phyloP scores from a whole-genome alignment of 2,888 invertebrate species.

The Chloroclysta siterata region DNA sequence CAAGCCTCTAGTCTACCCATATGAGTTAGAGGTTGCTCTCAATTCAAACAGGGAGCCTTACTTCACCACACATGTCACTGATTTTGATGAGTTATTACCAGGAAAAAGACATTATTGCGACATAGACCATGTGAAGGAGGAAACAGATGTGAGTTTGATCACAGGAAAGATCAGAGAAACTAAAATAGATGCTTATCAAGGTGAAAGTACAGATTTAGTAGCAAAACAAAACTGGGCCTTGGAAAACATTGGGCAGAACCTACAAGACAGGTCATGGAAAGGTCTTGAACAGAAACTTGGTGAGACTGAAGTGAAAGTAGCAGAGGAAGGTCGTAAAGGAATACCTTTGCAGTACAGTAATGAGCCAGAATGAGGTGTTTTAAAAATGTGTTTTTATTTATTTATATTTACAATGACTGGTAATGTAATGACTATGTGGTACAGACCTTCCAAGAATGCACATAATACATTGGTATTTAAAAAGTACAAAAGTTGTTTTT shows the following conservation, averaged over 20 bases:
- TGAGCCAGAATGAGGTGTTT: slow-evolving; percentile 74
- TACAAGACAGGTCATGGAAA: slow-evolving; percentile 90
- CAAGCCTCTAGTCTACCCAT: slow-evolving; percentile 95
- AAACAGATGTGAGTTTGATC: slow-evolving; percentile 89
- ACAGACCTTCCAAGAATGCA: slow-evolving; percentile 45
- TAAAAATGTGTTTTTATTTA: slow-evolving; percentile 31
- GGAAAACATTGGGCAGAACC: slow-evolving; percentile 86
- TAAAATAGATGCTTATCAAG: slow-evolving; percentile 63
- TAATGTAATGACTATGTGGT: slow-evolving; percentile 6
- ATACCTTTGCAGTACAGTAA: slow-evolving; percentile 89
- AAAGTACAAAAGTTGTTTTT: slow-evolving; percentile 17
- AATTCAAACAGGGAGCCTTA: slow-evolving; percentile 84
- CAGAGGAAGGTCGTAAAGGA: slow-evolving; percentile 90
- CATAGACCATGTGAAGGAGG: slow-evolving; percentile 67
- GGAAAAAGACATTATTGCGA: slow-evolving; percentile 84
- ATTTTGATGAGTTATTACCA: slow-evolving; percentile 90
- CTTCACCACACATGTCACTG: slow-evolving; percentile 87
- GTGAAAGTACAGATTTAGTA: slow-evolving; percentile 64
- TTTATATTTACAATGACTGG: slow-evolving; percentile 49
- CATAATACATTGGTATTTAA: slow-evolving; percentile 30
- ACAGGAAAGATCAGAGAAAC: slow-evolving; percentile 88
- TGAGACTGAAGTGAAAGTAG: slow-evolving; percentile 87
- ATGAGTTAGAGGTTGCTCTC: slow-evolving; percentile 94
- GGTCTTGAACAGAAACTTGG: slow-evolving; percentile 94
- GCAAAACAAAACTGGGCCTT: slow-evolving; percentile 82